Evolutionary conservation across 2,113 vertebrate species (phyloP), one percentile per base, ranked within the genome.

Genomic region (Forbesichthys agassizii): DNA sequence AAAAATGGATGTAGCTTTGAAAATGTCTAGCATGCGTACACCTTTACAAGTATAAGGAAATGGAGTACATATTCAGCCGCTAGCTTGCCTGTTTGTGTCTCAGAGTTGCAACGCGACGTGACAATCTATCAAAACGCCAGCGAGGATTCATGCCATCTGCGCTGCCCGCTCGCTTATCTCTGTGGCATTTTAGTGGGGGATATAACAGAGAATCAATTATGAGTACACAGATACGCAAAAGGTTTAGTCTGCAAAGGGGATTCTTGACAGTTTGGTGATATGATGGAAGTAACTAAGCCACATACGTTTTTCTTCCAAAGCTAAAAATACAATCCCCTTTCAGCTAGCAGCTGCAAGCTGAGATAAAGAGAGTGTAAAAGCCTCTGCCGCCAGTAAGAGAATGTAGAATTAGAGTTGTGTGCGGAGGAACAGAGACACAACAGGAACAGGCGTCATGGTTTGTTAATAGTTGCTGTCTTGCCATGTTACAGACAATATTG

Each of bases 131-230:
- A 86, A 86, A 27, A 87, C 83, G 85, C 90, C 83, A 84, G 70
- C 71, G 78, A 84, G 80, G 63, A 75, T 87, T 86, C 81, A 78
- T 86, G 78, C 81, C 73, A 80, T 88, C 77, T 81, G 62, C 69
- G 68, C 61, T 68, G 86, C 83, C 73, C 33, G 68, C 84, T 79
- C 73, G 58, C 86, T 91, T 92, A 92, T 93, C 91, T 91, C 66
- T 42, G 69, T 86, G 83, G 88, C 91, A 90, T 91, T 93, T 90
- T 83, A 64, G 75, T 78, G 70, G 75, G 78, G 64, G 77, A 91
- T 91, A 90, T 83, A 92, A 92, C 91, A 90, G 79, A 88, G 88
- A 92, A 93, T 93, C 89, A 92, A 93, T 93, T 92, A 91, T 83
- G 84, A 88, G 83, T 88, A 88, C 87, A 89, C 85, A 89, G 89